These are phyloP conservation scores for Athrips mouffetella DNA, from an alignment of 2,888 invertebrate genomes.

Conservation along the genomic window DNA sequence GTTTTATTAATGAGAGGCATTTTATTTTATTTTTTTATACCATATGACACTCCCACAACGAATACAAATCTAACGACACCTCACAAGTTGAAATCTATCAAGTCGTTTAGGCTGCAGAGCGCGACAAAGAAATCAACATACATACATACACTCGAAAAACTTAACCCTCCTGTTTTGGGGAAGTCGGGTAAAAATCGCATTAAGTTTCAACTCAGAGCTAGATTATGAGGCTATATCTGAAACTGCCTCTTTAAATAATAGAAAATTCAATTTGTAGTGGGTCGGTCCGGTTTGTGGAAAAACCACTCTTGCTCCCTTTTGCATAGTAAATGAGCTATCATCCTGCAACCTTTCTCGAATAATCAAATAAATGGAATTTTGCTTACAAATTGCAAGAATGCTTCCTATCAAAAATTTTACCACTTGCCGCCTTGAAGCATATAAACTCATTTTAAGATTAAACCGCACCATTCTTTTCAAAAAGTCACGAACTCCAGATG, in stretches of 20 bases:
- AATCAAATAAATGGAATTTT: not conserved
- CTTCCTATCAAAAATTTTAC: not conserved
- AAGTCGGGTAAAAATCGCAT: no score
- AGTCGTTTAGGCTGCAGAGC: no score
- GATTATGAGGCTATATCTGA: not conserved
- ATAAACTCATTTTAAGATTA: no score
- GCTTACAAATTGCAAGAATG: not conserved
- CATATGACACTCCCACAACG: no score
- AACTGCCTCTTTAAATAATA: conserved; percentile 11
- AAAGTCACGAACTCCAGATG: not conserved
- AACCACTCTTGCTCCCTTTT: not conserved
- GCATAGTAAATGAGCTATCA: conserved; percentile 10
- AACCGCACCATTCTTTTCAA: no score
- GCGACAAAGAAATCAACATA: no score
- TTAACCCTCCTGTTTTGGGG: no score
- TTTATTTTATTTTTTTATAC: no score
- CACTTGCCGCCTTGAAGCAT: not conserved
- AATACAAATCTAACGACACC: no score
- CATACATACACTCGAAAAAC: no score
- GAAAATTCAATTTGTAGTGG: conserved; percentile 13
- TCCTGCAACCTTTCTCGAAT: not conserved
- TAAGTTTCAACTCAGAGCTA: not conserved
- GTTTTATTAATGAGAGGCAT: no score
- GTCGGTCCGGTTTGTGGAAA: not conserved
- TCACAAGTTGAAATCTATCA: no score